phyloP scores from a whole-genome alignment of 2,888 invertebrate genomes.

The Scrobipalpa atriplicella region DNA sequence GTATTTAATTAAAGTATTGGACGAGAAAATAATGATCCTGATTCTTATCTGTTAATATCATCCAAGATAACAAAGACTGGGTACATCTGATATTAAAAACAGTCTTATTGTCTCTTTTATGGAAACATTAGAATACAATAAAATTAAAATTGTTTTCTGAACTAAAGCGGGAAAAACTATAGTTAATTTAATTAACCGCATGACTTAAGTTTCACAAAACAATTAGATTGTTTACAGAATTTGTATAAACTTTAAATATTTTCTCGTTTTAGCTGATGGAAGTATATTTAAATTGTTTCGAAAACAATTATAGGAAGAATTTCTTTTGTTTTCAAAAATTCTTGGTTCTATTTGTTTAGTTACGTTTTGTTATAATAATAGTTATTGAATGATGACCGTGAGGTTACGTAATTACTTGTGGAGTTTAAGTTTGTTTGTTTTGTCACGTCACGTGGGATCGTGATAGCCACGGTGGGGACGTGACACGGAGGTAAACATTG shows the following conservation, averaged over 20 bases:
- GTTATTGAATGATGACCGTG: neutral
- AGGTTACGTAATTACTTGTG: neutral
- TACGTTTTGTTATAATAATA: neutral
- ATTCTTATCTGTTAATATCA: slow-evolving; percentile 6
- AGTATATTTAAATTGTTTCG: neutral
- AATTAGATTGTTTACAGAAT: neutral
- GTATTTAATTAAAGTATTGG: slow-evolving; percentile 1
- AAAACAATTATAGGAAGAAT: slow-evolving; percentile 1
- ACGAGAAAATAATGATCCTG: slow-evolving; percentile 9
- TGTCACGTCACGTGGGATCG: neutral
- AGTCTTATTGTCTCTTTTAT: neutral
- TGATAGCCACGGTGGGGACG: neutral
- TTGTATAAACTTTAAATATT: slow-evolving; percentile 1
- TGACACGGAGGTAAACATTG: neutral
- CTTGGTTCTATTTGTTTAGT: neutral
- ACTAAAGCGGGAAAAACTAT: neutral
- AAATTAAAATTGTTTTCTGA: neutral
- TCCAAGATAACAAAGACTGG: neutral
- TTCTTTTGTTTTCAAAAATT: neutral
- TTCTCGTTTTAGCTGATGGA: neutral
- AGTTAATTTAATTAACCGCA: neutral
- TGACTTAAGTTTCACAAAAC: neutral
- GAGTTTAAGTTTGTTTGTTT: neutral
- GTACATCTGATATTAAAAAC: neutral
- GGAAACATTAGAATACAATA: neutral